Evolutionary conservation across 2,113 vertebrate genomes (phyloP), one percentile per base, ranked within the genome.

Genomic region (Proterorhinus semilunaris): DNA sequence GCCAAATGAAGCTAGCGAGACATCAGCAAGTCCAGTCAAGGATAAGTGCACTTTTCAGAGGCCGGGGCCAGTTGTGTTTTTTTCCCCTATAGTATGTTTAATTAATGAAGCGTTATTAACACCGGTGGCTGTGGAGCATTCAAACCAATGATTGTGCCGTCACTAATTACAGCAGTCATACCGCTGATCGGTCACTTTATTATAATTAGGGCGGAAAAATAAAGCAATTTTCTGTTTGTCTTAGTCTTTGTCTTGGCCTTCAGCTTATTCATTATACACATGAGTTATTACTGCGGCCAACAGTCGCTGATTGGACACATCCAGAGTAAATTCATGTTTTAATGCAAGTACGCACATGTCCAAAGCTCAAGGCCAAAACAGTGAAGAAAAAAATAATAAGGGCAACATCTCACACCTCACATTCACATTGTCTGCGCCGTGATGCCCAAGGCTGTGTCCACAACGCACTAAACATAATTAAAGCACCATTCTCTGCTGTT

Each of bases 41-140:
- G 69, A 82, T 75, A 80, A 67, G 68, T 67, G 66, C 13, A 55
- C 46, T 58, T 61, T 53, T 65, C 52, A 61, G 51, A n/a, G 65
- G 72, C 44, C 46, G 36, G 58, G 71, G 69, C 67, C 27, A 61
- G 61, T 73, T 79, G 71, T 83, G 85, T 85, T 79, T 36, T 36
- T 36, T 36, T 36, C 27, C 27, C 27, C 65, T 67, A 79, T 68
- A 59, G 51, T 58, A 79, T 88, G 80, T 83, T 86, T 86, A 85
- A 85, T 87, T 86, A 79, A 88, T 86, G 83, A 84, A 70, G 51
- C 48, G 49, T 77, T 83, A 88, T 88, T 88, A 87, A 85, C 13
- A 42, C 62, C 6, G 61, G 66, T 66, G 66, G 76, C 70, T 50
- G 68, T 16, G 55, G 51, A 72, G 82, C 72, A 72, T 83, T 68